These are phyloP conservation scores for Chrysemys picta DNA, from an alignment of 2,113 vertebrate genomes.

Conservation along the genomic window DNA sequence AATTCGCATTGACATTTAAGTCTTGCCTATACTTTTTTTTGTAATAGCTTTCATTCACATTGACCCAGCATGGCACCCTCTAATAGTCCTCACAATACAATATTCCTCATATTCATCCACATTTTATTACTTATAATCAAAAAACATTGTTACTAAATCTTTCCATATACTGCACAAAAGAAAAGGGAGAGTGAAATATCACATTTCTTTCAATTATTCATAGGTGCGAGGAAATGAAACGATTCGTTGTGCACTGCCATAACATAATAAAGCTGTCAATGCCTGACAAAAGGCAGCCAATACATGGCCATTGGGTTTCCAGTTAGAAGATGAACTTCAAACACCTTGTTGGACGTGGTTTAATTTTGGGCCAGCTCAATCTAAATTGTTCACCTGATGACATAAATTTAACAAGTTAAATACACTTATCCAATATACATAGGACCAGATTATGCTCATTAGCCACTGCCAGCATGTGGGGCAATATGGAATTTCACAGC, in stretches of 20 bases:
- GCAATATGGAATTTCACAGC: neutral
- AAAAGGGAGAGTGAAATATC: conserved; percentile 47
- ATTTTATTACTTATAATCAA: conserved; percentile 45
- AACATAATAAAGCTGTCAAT: neutral
- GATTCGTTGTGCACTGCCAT: neutral
- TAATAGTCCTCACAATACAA: conserved; percentile 6
- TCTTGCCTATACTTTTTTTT: neutral
- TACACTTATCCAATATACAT: accelerated
- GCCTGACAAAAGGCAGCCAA: neutral
- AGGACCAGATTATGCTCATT: accelerated
- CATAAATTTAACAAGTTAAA: neutral
- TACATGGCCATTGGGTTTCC: neutral
- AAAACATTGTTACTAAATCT: conserved; percentile 55
- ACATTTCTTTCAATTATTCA: conserved; percentile 60
- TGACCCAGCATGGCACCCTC: neutral
- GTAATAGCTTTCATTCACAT: neutral
- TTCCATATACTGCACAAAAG: conserved; percentile 19
- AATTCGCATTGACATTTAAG: neutral
- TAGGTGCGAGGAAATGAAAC: conserved; percentile 61
- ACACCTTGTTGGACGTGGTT: neutral
- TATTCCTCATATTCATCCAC: conserved; percentile 2
- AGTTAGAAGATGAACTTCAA: neutral
- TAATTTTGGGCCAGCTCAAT: neutral
- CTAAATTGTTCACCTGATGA: accelerated
- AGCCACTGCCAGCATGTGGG: accelerated